Base-by-base conservation (phyloP, 2,797 vertebrate species). In the Sebastes goodei region DNA sequence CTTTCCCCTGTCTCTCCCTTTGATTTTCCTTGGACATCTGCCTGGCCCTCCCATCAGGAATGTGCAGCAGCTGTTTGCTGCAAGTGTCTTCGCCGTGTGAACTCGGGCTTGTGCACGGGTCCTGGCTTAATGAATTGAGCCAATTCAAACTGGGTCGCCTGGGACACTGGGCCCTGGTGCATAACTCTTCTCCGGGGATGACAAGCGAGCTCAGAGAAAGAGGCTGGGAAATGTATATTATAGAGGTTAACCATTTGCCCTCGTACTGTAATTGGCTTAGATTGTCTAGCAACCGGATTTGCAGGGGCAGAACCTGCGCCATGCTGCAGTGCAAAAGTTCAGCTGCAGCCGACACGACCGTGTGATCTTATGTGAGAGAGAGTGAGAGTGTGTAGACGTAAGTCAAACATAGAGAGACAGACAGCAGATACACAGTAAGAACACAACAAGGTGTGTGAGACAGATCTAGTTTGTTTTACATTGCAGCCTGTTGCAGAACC, bases 11-110 rank as follows among this genome's bases (percentile, higher is more conserved):
- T 94, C 96, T 97, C 96, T 97, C 94, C 92, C 97, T 98, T 99
- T 99, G 98, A 99, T 98, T 98, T 97, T 96, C 96, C 96, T 98
- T 98, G 97, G 97, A 98, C 97, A 98, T 99, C 97, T 98, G 97
- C 97, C 97, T 97, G 97, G 97, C 95, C 97, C 97, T 97, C 97
- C 96, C 95, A 96, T 97, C 96, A 98, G 97, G 97, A 99, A 98
- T 98, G 96, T 95, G 96, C 95, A 97, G 97, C 97, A 98, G 97
- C 97, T 98, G 97, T 97, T 96, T 96, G 97, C 96, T 96, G 96
- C 96, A 95, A 98, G 98, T 97, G 97, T 97, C 97, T 96, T 95
- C 90, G 94, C 95, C 70, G 94, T 95, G 94, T 94, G 94, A 95
- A 95, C 94, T 95, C 94, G 77, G 94, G 93, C 95, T 95, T 92